Evolutionary conservation across 2,888 invertebrate species (phyloP), one percentile per base, ranked within the genome.

Genomic region (Tubulanus polymorphus): DNA sequence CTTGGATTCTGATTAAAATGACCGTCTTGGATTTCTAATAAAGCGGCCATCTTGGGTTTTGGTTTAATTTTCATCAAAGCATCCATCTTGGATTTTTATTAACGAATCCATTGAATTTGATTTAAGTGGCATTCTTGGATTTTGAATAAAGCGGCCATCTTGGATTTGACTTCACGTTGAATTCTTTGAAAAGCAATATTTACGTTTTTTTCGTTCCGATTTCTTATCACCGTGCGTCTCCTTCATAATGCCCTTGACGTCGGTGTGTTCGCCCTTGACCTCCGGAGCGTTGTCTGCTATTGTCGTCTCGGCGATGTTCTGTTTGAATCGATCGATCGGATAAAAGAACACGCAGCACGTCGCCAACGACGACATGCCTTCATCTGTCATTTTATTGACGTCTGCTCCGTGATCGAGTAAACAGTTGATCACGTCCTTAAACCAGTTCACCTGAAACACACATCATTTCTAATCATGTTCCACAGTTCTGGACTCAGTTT

Each of bases 381-480:
- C 72, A 59, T 78, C 75, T 54, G 68, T 75, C 18, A 78, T 62
- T 56, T 74, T 71, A 63, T 79, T 79, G 6, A 79, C 72, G 57
- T 79, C 69, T 1, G 78, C 77, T 41, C 79, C 79, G 50, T 72
- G 68, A 58, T 79, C 76, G 8, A 79, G 66, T 26, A 79, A 63
- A 53, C 66, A 62, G 59, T 78, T 76, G 51, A 79, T 75, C 3
- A 76, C 68, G 48, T 69, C 67, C 23, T 67, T 63, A 54, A 77
- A 73, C 71, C 74, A 73, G 62, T 75, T 73, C 1, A 74, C 71
- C 76, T 77, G 59, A 5, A 60, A 50, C 12, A 30, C n/a, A 28
- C 45, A n/a, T n/a, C n/a, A n/a, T n/a, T n/a, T n/a, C n/a, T n/a
- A n/a, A n/a, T n/a, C n/a, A n/a, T n/a, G n/a, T n/a, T n/a, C n/a